Evolutionary conservation across 2,797 vertebrate species (phyloP), one percentile per base, ranked within the genome.

Genomic region (Muscicapa striata): DNA sequence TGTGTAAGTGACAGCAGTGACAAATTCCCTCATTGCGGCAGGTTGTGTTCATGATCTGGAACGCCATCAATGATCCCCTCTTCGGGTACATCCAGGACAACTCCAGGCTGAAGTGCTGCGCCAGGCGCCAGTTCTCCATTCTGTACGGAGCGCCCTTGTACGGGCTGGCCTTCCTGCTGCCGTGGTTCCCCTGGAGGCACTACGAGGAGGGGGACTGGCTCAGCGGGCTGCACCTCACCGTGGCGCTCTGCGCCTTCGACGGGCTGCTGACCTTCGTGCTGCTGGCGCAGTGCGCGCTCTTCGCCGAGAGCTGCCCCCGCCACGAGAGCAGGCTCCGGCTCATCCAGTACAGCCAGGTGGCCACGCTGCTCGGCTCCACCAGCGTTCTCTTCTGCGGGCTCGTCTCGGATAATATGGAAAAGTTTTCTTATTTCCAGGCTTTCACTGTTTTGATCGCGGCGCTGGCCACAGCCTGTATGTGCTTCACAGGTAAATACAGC

Each of bases 41-140:
- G 99, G 97, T 99, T 22, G 97, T 99, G 66, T 99, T 98, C 90
- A 99, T 99, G 98, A 90, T 99, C 76, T 99, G 99, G 98, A 99
- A 99, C 20, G 98, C 99, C 55, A 58, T 99, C 91, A 99, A 99
- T 15, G 98, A 99, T 80, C 99, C 99, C 13, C 98, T 99, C 40
- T 99, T 98, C 23, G 98, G 98, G 5, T 99, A 99, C 95, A 89
- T 99, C 41, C 98, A 98, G 92, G 98, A 98, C 94, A 98, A 98
- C 92, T 98, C 98, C 29, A 95, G 84, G 40, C 83, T 98, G 0
- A 54, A 89, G 0, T 99, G 98, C 94, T 99, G 98, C 74, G 98
- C 98, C 0, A 96, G 90, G n/a, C 97, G 97, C 4, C 98, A 97
- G 24, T 95, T 98, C 78, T 98, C 98, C 10, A 98, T 99, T 63